Base-by-base conservation (phyloP, 2,113 vertebrate species). In the Antechinus flavipes region DNA sequence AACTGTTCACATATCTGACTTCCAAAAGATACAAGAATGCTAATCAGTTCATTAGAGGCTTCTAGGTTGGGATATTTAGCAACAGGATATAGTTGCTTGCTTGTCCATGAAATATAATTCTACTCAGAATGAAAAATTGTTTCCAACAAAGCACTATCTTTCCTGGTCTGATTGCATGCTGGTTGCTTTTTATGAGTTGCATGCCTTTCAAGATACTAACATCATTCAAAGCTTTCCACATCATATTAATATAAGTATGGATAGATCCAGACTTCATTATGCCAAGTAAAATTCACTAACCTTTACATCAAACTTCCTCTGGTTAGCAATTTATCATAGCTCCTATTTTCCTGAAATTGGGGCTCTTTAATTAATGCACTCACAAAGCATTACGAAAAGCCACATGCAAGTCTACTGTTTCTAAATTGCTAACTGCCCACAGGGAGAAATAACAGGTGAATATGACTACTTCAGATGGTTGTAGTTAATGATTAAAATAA, bases 41-140 rank as follows among this genome's bases (percentile, higher is more conserved):
- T 99, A 99, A 99, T 99, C 98, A 98, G 98, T 98, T 98, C 98
- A 99, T 99, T 98, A 99, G 97, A 95, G 96, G 96, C 96, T 97
- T 98, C 97, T 98, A 98, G 98, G 97, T 98, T 98, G 97, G 98
- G 98, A 98, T 99, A 98, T 98, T 98, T 98, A 98, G 97, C 2
- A 91, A 98, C 97, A 98, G 98, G 97, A 98, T 98, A 91, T 97
- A 98, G 97, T 97, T 97, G 96, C 94, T 97, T 96, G 96, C 97
- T 97, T 98, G 98, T 98, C 98, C 97, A 95, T 94, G 90, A 91
- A 98, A 97, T 96, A 91, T 98, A 98, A 99, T 98, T 98, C 98
- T 98, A 98, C 96, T 98, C 96, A 97, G 92, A 98, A 98, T 98
- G 97, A 99, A 98, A 98, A 98, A 98, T 94, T 98, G 93, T 97